These are phyloP conservation scores for Coendou prehensilis DNA, from an alignment of 2,797 vertebrate genomes.

Conservation along the genomic window DNA sequence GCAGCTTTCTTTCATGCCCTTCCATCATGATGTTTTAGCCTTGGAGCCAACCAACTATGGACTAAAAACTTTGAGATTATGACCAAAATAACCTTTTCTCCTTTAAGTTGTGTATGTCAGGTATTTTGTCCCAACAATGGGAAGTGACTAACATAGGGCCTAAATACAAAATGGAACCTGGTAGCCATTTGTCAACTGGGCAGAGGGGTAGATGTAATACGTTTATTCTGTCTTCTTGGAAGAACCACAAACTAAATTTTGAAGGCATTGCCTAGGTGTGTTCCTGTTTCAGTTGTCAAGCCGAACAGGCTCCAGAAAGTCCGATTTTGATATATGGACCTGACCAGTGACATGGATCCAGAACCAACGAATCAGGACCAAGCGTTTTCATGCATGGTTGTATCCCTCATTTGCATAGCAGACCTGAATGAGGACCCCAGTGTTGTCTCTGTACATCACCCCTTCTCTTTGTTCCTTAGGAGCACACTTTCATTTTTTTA, in stretches of 20 bases:
- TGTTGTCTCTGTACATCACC: neutral
- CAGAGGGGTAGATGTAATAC: no score
- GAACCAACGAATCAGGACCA: neutral
- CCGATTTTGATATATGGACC: neutral
- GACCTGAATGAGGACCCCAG: neutral
- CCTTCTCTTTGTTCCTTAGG: neutral
- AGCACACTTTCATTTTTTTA: neutral
- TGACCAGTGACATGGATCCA: neutral
- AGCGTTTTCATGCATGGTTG: neutral
- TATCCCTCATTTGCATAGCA: neutral
- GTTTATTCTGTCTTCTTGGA: neutral
- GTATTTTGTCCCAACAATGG: neutral
- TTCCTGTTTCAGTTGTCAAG: neutral
- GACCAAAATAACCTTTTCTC: neutral
- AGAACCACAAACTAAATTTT: neutral
- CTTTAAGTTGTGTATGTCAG: neutral
- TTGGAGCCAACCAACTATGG: neutral
- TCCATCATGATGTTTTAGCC: neutral
- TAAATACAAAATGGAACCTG: neutral
- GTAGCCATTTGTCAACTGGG: neutral
- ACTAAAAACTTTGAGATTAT: neutral
- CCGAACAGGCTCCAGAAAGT: neutral
- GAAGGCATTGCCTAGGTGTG: neutral
- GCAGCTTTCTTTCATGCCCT: neutral
- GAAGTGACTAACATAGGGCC: neutral